Evolutionary conservation across 2,888 invertebrate species (phyloP).

Genomic region (Chelonus formosanus): DNA sequence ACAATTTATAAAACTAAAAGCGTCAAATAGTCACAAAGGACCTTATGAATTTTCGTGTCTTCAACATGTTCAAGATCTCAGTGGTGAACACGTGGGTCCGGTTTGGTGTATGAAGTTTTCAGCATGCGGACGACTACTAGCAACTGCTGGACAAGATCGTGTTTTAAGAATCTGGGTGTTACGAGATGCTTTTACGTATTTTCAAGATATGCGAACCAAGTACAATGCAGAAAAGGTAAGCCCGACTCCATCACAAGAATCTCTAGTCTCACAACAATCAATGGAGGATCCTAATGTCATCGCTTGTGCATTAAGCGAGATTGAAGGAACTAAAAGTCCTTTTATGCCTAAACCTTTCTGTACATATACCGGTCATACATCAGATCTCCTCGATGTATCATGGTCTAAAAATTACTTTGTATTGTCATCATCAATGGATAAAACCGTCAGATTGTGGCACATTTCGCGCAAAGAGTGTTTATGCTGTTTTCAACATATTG

Average conservation of each 20-base stretch:
- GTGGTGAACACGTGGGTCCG: conserved; percentile 87
- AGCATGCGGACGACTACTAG: conserved; percentile 91
- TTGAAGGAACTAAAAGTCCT: conserved; percentile 69
- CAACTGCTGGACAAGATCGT: conserved; percentile 97
- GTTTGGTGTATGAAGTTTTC: conserved; percentile 99
- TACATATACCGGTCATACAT: conserved; percentile 93
- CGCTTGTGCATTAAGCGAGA: conserved; percentile 68
- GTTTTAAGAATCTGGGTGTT: conserved; percentile 95
- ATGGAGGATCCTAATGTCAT: conserved; percentile 70
- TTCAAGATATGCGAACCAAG: conserved; percentile 96
- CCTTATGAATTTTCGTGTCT: conserved; percentile 95
- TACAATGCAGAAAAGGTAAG: conserved; percentile 92
- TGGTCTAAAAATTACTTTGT: conserved; percentile 99
- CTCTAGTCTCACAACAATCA: conserved; percentile 82
- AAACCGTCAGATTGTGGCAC: conserved; percentile 97
- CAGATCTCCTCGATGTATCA: conserved; percentile 94
- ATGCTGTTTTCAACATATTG: conserved; percentile 98
- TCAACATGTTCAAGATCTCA: conserved; percentile 88
- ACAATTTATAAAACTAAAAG: conserved; percentile 85
- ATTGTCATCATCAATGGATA: conserved; percentile 98
- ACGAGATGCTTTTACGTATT: conserved; percentile 87
- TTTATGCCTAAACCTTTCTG: conserved; percentile 93
- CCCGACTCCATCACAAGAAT: conserved; percentile 93
- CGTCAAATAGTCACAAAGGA: conserved; percentile 95
- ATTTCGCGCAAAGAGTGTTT: conserved; percentile 96